A percentile compares a stretch with the other conserved stretches of the same genome.
phyloP scores from a whole-genome alignment of 1,140 invertebrate species.

The Drosophila dunni region DNA sequence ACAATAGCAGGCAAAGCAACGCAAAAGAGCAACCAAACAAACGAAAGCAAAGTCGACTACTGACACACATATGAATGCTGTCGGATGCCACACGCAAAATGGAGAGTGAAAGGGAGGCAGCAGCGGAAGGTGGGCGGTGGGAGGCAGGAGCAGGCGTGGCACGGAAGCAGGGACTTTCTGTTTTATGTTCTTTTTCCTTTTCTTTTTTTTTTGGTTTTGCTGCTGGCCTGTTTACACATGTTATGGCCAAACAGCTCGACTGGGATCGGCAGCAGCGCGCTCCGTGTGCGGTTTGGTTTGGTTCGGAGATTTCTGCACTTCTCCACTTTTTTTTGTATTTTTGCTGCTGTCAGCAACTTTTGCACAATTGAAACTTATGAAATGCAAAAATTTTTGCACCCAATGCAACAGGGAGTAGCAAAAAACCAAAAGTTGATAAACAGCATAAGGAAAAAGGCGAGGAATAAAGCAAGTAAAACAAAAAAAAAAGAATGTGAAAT shows the following conservation, averaged over 20 bases:
- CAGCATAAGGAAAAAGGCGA: constrained; percentile 1
- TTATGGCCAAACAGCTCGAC: constrained; percentile 61
- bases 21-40: constrained; percentile 55
- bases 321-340: neutral
- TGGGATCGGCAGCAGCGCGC: constrained; percentile 52
- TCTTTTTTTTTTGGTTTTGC: constrained; percentile 11
- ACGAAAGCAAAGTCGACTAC: constrained; percentile 58
- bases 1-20: constrained; percentile 49
- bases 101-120: neutral
- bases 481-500: constrained; percentile 67
- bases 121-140: neutral
- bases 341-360: constrained; percentile 74
- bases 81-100: constrained; percentile 43
- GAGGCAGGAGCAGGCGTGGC: constrained; percentile 1
- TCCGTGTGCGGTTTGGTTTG: neutral
- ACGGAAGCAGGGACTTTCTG: constrained; percentile 1
- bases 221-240: constrained; percentile 69
- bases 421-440: constrained; percentile 5
- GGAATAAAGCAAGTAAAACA: constrained; percentile 29
- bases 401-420: constrained; percentile 19
- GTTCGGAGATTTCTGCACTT: too few relatives aligned
- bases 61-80: constrained; percentile 68
- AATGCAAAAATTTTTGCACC: constrained; percentile 65
- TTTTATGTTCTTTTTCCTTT: neutral
- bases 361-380: constrained; percentile 78